Base-by-base conservation (phyloP, 2,888 invertebrate genomes). In the Glaucopsyche alexis region DNA sequence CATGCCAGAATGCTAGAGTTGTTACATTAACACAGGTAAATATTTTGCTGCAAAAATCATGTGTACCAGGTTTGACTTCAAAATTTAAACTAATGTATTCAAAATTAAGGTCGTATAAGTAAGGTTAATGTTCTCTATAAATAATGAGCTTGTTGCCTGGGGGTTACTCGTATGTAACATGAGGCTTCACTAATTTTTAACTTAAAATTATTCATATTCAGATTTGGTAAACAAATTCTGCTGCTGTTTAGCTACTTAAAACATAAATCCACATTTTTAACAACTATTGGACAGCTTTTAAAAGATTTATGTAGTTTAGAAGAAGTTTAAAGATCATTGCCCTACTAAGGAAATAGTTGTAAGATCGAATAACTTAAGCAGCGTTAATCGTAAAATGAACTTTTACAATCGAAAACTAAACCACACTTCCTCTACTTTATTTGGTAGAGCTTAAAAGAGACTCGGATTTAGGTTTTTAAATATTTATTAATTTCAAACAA, bases 321-420 rank as follows among this genome's bases (percentile, higher is more conserved):
- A 40, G 8, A 38, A 55, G 55, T 42, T n/a, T 29, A 60, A 13
- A 38, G 60, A 60, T 60, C 60, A 38, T 60, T 60, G 60, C 60
- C 60, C 60, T 60, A 60, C 14, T 19, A 7, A 60, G 60, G 60
- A 60, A 60, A 38, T 38, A 60, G 60, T 38, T 29, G 60, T 60
- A 60, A 60, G 60, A 60, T 60, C 60, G 60, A 60, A 60, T 67
- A 67, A 42, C 16, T 67, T 16, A 67, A 42, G 42, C 67, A 67
- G 49, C 72, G 72, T 65, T 29, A 50, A 14, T 71, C 71, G 60
- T 71, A 65, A 72, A 72, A 65, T 64, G 65, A 47, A n/a, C 72
- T 67, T 67, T 72, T 66, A 72, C 50, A 52, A 67, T 52, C 52
- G n/a, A 50, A 72, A 67, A 66, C 49, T 52, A 72, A 55, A 19